A percentile compares a stretch with the other conserved stretches of the same genome.
Evolutionary conservation across 2,113 vertebrate species (phyloP).

Genomic region (Trinectes maculatus): DNA sequence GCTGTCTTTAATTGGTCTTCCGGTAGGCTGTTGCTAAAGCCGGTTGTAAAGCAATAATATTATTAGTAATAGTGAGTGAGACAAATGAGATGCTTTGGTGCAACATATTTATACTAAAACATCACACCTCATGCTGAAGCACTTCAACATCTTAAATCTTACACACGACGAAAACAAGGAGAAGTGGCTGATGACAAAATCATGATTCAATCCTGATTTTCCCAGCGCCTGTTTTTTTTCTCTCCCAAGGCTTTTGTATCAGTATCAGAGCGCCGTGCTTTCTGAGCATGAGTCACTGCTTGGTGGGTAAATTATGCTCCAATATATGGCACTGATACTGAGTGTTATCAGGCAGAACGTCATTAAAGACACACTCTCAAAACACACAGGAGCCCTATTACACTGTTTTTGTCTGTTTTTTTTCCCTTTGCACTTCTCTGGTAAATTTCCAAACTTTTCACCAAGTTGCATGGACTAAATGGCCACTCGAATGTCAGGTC

Average conservation of each 20-base stretch:
- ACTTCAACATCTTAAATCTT: background rate
- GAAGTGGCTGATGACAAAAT: background rate
- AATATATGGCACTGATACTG: background rate
- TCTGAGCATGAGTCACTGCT: background rate
- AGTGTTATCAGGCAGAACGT: background rate
- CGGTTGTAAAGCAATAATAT: background rate
- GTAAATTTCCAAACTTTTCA: too few species aligned
- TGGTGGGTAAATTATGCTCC: background rate
- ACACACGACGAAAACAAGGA: background rate
- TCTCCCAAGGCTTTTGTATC: background rate
- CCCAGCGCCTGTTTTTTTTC: constrained; percentile 30
- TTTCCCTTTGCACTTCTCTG: too few species aligned
- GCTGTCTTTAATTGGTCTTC: background rate
- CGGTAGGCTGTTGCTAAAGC: background rate
- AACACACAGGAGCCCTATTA: background rate
- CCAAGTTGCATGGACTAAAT: too few species aligned
- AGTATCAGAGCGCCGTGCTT: constrained; percentile 1
- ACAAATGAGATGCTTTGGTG: background rate
- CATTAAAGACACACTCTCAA: background rate
- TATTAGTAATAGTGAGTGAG: background rate
- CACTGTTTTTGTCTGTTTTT: background rate
- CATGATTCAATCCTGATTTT: constrained; percentile 67
- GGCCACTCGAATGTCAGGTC: too few species aligned
- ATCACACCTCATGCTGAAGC: background rate
- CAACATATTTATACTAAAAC: background rate